A percentile compares a stretch with the other conserved stretches of the same genome.
Evolutionary conservation across 2,113 vertebrate species (phyloP).

Genomic region (Uropsilus gracilis): DNA sequence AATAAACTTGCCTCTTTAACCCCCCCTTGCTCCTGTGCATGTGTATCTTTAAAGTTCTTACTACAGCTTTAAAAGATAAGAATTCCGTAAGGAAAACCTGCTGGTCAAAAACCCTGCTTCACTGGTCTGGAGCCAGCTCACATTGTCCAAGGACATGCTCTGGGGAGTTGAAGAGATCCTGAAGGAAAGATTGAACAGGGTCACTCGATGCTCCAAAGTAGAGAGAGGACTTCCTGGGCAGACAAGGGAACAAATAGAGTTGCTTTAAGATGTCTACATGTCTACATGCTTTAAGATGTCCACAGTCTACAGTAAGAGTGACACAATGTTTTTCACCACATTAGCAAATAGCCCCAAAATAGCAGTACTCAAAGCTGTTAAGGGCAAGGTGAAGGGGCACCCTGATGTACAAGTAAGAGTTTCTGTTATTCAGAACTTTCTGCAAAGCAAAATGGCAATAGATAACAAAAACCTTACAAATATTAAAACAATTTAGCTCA

Average conservation of each 20-base stretch:
- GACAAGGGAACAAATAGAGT: neutral
- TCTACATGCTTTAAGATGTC: too few species aligned
- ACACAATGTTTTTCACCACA: neutral
- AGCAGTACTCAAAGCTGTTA: neutral
- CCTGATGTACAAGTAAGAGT: neutral
- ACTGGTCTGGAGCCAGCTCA: neutral
- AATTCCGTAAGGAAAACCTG: too few species aligned
- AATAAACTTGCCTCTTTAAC: too few species aligned
- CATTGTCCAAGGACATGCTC: neutral
- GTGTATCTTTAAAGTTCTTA: too few species aligned
- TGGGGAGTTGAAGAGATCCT: neutral
- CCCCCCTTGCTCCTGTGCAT: too few species aligned
- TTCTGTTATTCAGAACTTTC: slow-evolving; percentile 3
- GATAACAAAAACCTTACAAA: slow-evolving; percentile 45
- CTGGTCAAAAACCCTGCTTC: too few species aligned
- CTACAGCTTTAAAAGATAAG: too few species aligned
- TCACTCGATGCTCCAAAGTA: neutral
- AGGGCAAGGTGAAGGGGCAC: neutral
- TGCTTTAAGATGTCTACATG: neutral
- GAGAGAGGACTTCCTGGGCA: neutral
- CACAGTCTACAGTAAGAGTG: neutral
- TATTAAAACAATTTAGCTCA: slow-evolving; percentile 13
- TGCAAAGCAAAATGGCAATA: neutral
- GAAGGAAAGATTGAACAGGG: neutral
- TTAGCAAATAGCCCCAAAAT: neutral